Evolutionary conservation across 2,888 invertebrate species (phyloP).

Genomic region (Tetramorium bicarinatum): DNA sequence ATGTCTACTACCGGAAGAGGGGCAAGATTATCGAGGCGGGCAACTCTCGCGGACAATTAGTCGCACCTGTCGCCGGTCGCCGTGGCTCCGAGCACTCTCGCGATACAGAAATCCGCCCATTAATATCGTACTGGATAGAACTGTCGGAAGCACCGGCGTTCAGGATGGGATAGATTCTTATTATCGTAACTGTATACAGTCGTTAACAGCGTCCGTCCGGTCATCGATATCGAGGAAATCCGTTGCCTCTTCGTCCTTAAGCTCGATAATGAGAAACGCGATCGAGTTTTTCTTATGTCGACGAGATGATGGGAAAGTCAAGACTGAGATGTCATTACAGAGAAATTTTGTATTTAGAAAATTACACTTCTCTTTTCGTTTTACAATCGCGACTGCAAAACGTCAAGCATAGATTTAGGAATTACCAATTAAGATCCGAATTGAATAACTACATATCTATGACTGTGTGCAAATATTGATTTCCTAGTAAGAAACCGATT

Average conservation of each 20-base stretch:
- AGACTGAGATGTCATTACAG: neutral
- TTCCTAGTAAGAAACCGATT: no score
- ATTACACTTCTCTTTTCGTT: neutral
- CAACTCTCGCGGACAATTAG: constrained; percentile 58
- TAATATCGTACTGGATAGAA: constrained; percentile 56
- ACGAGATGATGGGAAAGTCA: neutral
- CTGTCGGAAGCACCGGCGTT: constrained; percentile 40
- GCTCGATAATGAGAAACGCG: neutral
- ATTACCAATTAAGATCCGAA: no score
- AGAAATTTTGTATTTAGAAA: neutral
- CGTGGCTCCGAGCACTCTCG: constrained; percentile 48
- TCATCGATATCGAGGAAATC: constrained; percentile 40
- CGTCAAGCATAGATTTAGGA: no score
- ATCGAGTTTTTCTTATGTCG: neutral
- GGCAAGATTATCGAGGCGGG: constrained; percentile 16
- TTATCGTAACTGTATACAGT: constrained; percentile 57
- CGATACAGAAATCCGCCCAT: constrained; percentile 50
- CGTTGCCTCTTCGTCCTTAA: neutral
- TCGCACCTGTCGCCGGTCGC: constrained; percentile 60
- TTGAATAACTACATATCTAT: no score
- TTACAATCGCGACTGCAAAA: no score
- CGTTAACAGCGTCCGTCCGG: constrained; percentile 12
- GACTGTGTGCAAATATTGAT: no score
- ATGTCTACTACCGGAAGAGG: neutral
- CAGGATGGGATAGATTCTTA: constrained; percentile 44